Conservation (phyloP, 2,113 vertebrate species). For the Onychostoma macrolepis region DNA sequence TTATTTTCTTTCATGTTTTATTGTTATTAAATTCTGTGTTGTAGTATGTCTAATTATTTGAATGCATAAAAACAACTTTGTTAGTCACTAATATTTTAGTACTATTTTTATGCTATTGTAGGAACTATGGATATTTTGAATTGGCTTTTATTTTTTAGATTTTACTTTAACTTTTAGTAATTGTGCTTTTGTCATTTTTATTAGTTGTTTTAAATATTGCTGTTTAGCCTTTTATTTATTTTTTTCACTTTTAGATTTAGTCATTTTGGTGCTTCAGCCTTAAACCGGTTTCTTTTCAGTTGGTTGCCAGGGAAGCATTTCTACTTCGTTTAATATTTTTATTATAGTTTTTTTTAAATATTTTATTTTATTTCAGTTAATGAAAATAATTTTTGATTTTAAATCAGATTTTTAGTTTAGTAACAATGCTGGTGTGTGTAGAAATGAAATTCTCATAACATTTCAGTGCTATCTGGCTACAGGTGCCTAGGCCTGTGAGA, state of each 20-base stretch:
- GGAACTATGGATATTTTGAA: background rate
- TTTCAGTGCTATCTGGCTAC: background rate
- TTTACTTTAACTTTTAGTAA: background rate
- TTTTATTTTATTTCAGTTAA: background rate
- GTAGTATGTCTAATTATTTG: too few relatives aligned
- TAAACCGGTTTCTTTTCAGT: background rate
- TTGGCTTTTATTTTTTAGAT: background rate
- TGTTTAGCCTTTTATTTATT: background rate
- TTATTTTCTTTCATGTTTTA: too few relatives aligned
- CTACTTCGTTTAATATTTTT: too few relatives aligned
- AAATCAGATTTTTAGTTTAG: background rate
- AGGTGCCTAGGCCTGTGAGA: background rate
- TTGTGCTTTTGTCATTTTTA: background rate
- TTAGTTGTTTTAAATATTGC: background rate
- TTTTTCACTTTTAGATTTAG: background rate
- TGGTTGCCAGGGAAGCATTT: background rate
- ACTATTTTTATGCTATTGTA: background rate
- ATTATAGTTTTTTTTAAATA: background rate
- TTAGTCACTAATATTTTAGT: too few relatives aligned
- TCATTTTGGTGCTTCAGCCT: background rate
- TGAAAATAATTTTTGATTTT: too few relatives aligned
- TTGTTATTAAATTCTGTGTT: too few relatives aligned
- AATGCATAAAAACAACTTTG: too few relatives aligned
- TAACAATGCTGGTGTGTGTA: background rate
- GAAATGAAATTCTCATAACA: background rate